Evolutionary conservation across 1,140 invertebrate genomes (phyloP).

Genomic region (Popillia japonica): DNA sequence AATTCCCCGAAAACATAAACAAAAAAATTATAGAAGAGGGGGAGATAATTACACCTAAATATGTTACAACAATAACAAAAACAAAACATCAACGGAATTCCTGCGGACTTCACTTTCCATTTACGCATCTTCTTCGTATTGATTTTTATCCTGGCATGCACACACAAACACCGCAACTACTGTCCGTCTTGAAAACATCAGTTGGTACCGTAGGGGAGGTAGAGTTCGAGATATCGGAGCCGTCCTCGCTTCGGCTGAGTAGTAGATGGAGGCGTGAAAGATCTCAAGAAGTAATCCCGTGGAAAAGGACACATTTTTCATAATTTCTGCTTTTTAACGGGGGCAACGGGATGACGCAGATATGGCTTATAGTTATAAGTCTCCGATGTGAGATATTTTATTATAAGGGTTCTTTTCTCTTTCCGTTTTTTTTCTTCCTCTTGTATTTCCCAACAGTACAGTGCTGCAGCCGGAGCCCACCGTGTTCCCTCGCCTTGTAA

Average conservation of each 20-base stretch:
- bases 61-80: not conserved
- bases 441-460: not conserved
- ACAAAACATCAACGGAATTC: not conserved
- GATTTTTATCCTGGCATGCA: slow-evolving; percentile 50
- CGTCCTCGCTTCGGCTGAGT: slow-evolving; percentile 39
- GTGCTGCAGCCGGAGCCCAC: not conserved
- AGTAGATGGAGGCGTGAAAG: slow-evolving; percentile 47
- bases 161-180: slow-evolving; percentile 48
- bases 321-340: slow-evolving; percentile 50
- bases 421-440: not conserved
- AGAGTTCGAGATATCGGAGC: not conserved
- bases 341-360: slow-evolving; percentile 43
- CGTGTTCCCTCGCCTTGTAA: not conserved
- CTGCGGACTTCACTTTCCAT: slow-evolving; percentile 48
- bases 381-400: slow-evolving; percentile 43
- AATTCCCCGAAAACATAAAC: not conserved
- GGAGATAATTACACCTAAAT: not conserved
- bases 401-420: slow-evolving; percentile 22
- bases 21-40: not conserved
- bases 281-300: slow-evolving; percentile 46
- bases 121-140: slow-evolving; percentile 52
- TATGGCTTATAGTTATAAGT: slow-evolving; percentile 47
- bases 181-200: slow-evolving; percentile 48
- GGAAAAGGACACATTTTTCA: slow-evolving; percentile 50
- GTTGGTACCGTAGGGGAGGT: not conserved